Conservation (phyloP, 2,797 vertebrate genomes). For the Liasis olivaceus region DNA sequence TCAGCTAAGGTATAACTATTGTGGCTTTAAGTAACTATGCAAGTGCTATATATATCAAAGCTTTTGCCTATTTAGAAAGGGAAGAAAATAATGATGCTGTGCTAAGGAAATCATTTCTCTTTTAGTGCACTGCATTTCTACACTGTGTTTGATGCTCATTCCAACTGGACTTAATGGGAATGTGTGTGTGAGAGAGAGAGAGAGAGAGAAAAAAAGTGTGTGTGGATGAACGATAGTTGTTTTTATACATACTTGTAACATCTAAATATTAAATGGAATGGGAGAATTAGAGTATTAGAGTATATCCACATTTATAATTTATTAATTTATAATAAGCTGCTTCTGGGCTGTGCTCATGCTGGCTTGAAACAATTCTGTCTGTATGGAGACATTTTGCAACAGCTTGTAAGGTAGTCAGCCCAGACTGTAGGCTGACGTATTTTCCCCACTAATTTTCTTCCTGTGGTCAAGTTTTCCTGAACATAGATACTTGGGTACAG, state of each 20-base stretch:
- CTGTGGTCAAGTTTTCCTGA: background rate
- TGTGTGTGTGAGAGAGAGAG: too few species aligned
- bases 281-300: background rate
- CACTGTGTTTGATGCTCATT: background rate
- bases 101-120: background rate
- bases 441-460: background rate
- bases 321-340: background rate
- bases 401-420: background rate
- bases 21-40: background rate
- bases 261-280: background rate
- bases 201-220: too few species aligned
- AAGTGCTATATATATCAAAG: background rate
- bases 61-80: constrained; percentile 7
- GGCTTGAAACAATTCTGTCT: background rate
- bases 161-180: background rate
- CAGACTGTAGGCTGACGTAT: background rate
- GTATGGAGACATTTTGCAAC: background rate
- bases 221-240: background rate
- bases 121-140: background rate
- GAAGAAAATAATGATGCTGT: background rate
- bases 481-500: background rate
- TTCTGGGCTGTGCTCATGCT: background rate
- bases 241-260: background rate
- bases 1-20: constrained; percentile 1
- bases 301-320: background rate